phyloP scores from a whole-genome alignment of 2,888 invertebrate species.

The Barypeithes pellucidus region DNA sequence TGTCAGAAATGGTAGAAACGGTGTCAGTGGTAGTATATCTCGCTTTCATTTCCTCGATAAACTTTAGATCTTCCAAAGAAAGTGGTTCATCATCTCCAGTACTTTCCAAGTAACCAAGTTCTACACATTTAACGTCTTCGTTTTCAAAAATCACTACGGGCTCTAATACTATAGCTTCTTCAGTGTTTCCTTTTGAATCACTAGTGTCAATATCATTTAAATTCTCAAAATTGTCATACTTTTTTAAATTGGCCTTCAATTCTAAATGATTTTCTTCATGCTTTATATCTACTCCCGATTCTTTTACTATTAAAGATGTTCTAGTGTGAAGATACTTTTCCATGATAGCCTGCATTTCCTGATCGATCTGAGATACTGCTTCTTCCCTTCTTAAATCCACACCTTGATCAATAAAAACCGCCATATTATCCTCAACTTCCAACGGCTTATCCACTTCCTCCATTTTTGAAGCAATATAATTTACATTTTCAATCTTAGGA shows the following conservation, averaged over 20 bases:
- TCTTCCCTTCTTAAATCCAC: constrained; percentile 28
- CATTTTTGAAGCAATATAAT: neutral
- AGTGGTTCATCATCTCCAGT: constrained; percentile 27
- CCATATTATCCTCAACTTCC: neutral
- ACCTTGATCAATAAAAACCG: constrained; percentile 5
- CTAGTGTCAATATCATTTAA: constrained; percentile 26
- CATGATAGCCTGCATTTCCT: constrained; percentile 59
- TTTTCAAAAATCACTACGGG: constrained; percentile 1
- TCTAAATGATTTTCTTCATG: constrained; percentile 29
- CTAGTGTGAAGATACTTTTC: constrained; percentile 58
- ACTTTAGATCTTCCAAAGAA: constrained; percentile 47
- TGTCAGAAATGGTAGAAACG: constrained; percentile 26
- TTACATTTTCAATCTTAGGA: constrained; percentile 15
- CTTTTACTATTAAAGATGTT: constrained; percentile 56
- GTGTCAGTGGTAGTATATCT: constrained; percentile 42
- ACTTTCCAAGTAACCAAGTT: constrained; percentile 16
- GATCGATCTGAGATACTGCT: constrained; percentile 51
- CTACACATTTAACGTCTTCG: constrained; percentile 10
- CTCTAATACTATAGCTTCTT: neutral
- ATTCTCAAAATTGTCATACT: constrained; percentile 46
- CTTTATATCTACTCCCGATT: constrained; percentile 41
- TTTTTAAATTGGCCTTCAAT: constrained; percentile 41
- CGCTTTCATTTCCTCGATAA: constrained; percentile 49
- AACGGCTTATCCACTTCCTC: neutral
- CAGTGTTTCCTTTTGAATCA: neutral